Evolutionary conservation across 2,888 invertebrate genomes (phyloP).

Genomic region (Lasiommata megera): DNA sequence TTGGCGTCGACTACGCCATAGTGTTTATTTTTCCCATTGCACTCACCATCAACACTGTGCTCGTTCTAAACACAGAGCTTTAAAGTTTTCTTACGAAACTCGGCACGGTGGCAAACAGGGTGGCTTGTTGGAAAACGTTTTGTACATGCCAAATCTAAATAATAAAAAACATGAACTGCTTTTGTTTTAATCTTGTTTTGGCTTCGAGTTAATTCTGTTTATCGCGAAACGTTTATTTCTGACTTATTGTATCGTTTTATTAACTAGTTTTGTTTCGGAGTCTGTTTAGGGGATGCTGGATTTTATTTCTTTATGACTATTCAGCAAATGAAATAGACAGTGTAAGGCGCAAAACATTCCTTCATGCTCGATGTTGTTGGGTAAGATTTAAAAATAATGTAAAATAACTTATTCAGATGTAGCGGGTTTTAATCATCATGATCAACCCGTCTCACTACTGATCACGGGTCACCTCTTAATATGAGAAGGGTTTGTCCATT

Average conservation of each 20-base stretch:
- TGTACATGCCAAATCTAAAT: slow-evolving; percentile 24
- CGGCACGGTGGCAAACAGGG: slow-evolving; percentile 28
- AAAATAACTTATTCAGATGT: no score
- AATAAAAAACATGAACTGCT: slow-evolving; percentile 44
- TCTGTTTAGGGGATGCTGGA: slow-evolving; percentile 1
- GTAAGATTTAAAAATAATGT: no score
- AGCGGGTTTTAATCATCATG: no score
- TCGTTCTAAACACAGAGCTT: slow-evolving; percentile 9
- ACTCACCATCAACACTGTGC: slow-evolving; percentile 14
- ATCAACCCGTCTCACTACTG: no score
- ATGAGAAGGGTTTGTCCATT: no score
- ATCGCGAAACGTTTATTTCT: slow-evolving; percentile 44
- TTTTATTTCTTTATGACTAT: slow-evolving; percentile 1
- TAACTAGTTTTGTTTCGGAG: slow-evolving; percentile 55
- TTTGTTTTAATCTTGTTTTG: slow-evolving; percentile 50
- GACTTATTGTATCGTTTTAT: slow-evolving; percentile 74
- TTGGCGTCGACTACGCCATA: slow-evolving; percentile 58
- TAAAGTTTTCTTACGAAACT: slow-evolving; percentile 11
- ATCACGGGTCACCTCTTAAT: no score
- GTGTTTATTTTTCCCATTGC: slow-evolving; percentile 34
- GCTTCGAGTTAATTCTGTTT: slow-evolving; percentile 50
- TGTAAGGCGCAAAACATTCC: no score
- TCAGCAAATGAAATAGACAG: neutral
- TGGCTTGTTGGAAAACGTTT: slow-evolving; percentile 31
- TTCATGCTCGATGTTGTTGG: no score